Evolutionary conservation across 1,140 invertebrate genomes (phyloP).

Genomic region (Hylaeus anthracinus): DNA sequence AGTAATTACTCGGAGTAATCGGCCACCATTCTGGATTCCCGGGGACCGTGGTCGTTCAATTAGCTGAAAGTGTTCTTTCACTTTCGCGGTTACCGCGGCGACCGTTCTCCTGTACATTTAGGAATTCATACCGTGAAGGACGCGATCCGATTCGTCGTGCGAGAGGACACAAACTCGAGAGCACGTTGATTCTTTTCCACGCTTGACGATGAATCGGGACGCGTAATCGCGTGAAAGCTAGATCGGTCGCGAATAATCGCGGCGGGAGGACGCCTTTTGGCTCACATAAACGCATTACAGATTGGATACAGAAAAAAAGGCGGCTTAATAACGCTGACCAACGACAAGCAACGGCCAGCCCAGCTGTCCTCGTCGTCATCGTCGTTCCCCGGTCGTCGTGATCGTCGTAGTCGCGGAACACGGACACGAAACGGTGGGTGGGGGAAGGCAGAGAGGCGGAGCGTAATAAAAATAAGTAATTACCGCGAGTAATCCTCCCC

Average conservation of each 20-base stretch:
- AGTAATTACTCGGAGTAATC: constrained; percentile 56
- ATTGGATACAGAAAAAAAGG: constrained; percentile 1
- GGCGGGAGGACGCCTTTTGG: background rate
- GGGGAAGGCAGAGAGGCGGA: constrained; percentile 65
- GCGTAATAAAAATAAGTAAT: constrained; percentile 81
- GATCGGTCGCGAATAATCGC: background rate
- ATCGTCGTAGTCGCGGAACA: constrained; percentile 45
- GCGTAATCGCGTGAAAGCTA: background rate
- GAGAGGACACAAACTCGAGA: background rate
- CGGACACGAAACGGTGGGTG: constrained; percentile 20
- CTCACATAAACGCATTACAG: background rate
- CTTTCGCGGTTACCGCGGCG: constrained; percentile 39
- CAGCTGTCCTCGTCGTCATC: constrained; percentile 19
- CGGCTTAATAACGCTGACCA: constrained; percentile 25
- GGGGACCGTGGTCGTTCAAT: constrained; percentile 48
- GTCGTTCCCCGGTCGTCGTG: background rate
- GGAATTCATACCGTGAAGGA: constrained; percentile 7
- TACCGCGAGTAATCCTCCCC: constrained; percentile 76
- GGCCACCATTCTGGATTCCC: constrained; percentile 35
- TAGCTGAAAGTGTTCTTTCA: constrained; percentile 54
- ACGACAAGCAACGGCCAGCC: background rate
- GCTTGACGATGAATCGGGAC: too few species aligned
- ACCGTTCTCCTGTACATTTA: constrained; percentile 32
- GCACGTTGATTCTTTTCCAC: too few species aligned
- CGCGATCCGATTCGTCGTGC: background rate